Percentiles rank a stretch among this genome's conserved stretches.
Evolutionary conservation across 2,797 vertebrate species (phyloP).

Genomic region (Trachurus trachurus): DNA sequence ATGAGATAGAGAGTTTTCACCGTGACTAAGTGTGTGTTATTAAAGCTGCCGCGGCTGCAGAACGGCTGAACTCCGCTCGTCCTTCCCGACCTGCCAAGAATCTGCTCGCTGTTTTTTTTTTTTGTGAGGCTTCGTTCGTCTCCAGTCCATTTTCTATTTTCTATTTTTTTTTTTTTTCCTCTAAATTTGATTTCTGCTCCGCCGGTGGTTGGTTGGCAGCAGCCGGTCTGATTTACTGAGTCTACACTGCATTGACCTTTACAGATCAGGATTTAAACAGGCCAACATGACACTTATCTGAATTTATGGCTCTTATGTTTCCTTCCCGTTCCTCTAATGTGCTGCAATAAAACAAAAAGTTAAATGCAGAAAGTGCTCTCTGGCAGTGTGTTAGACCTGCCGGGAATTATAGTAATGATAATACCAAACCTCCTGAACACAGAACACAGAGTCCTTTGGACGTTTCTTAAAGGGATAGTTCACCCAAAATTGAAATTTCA

Average conservation of each 20-base stretch:
- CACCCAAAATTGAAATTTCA: too few species aligned
- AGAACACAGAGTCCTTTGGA: too few species aligned
- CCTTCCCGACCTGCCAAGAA: constrained; percentile 28
- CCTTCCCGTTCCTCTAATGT: constrained; percentile 42
- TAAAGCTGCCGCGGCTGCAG: constrained; percentile 63
- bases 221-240: constrained; percentile 42
- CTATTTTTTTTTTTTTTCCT: constrained; percentile 13
- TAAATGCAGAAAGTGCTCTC: constrained; percentile 32
- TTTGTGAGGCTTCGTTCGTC: neutral
- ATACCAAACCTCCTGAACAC: neutral
- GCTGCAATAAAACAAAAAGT: constrained; percentile 27
- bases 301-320: constrained; percentile 53
- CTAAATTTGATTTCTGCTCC: constrained; percentile 32
- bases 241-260: constrained; percentile 56
- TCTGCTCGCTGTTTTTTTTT: constrained; percentile 32
- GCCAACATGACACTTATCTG: constrained; percentile 36
- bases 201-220: constrained; percentile 20
- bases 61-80: constrained; percentile 38
- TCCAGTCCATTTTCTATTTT: constrained; percentile 27
- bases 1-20: constrained; percentile 45
- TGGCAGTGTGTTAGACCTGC: constrained; percentile 11
- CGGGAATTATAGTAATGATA: neutral
- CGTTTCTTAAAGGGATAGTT: too few species aligned
- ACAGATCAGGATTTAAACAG: constrained; percentile 58
- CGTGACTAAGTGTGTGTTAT: constrained; percentile 63